Conservation (phyloP, 2,797 vertebrate genomes). For the Emys orbicularis region DNA sequence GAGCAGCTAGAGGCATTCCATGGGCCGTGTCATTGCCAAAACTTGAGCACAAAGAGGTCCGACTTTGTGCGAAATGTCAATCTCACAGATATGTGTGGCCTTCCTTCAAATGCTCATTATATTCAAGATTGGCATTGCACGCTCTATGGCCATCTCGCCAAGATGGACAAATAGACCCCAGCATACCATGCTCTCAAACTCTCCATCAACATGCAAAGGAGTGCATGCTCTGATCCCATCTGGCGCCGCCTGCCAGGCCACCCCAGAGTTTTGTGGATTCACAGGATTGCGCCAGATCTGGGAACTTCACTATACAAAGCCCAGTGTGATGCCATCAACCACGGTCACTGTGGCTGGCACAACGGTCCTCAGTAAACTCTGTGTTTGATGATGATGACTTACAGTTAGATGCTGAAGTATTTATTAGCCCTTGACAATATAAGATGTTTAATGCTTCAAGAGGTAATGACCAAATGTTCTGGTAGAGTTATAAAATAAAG, state of each 20-base stretch:
- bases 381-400: not conserved
- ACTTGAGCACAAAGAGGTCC: not conserved
- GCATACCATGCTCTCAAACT: not conserved
- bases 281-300: no score
- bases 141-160: not conserved
- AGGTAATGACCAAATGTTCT: constrained; percentile 48
- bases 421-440: constrained; percentile 58
- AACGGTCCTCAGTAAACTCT: not conserved
- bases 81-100: not conserved
- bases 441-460: constrained; percentile 43
- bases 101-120: not conserved
- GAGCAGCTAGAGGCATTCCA: not conserved
- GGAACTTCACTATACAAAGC: not conserved
- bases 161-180: not conserved
- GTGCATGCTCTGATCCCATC: no score
- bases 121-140: not conserved
- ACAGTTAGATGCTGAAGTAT: not conserved
- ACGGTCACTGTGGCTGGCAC: not conserved
- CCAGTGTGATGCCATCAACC: not conserved
- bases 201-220: not conserved
- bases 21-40: not conserved
- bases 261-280: no score
- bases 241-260: no score
- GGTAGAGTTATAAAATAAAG: constrained; percentile 26
- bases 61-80: not conserved